These are phyloP conservation scores for Hylaeus anthracinus DNA, from an alignment of 1,140 invertebrate species.

Conservation along the genomic window DNA sequence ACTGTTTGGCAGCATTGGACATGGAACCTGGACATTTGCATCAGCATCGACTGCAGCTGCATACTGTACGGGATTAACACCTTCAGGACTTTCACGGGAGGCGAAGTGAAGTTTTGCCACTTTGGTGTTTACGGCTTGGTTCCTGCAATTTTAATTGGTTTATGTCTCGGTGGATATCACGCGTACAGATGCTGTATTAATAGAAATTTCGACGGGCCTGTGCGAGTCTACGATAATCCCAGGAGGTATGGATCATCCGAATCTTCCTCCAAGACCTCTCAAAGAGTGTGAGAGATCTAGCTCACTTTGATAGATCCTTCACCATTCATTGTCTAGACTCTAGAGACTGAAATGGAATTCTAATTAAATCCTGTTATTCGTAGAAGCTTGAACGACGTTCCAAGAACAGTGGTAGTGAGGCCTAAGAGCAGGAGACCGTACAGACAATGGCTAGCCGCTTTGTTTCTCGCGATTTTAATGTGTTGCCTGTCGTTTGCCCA, in stretches of 20 bases:
- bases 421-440: slow-evolving; percentile 79
- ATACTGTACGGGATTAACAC: slow-evolving; percentile 84
- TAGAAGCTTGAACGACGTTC: slow-evolving; percentile 10
- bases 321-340: too few species aligned
- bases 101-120: slow-evolving; percentile 83
- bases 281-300: too few species aligned
- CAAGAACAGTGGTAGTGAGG: slow-evolving; percentile 81
- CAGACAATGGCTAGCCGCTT: slow-evolving; percentile 83
- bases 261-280: too few species aligned
- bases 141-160: slow-evolving; percentile 81
- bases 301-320: too few species aligned
- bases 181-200: slow-evolving; percentile 85
- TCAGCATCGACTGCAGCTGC: slow-evolving; percentile 85
- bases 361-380: background rate
- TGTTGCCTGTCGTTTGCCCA: slow-evolving; percentile 83
- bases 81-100: slow-evolving; percentile 84
- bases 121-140: slow-evolving; percentile 83
- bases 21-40: slow-evolving; percentile 84
- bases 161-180: slow-evolving; percentile 84
- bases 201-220: slow-evolving; percentile 73
- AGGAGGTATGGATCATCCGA: slow-evolving; percentile 15
- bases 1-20: slow-evolving; percentile 86
- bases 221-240: slow-evolving; percentile 52
- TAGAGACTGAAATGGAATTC: too few species aligned
- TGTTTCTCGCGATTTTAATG: slow-evolving; percentile 82